phyloP scores from a whole-genome alignment of 1,140 invertebrate genomes.

The Saccostrea glomerata region DNA sequence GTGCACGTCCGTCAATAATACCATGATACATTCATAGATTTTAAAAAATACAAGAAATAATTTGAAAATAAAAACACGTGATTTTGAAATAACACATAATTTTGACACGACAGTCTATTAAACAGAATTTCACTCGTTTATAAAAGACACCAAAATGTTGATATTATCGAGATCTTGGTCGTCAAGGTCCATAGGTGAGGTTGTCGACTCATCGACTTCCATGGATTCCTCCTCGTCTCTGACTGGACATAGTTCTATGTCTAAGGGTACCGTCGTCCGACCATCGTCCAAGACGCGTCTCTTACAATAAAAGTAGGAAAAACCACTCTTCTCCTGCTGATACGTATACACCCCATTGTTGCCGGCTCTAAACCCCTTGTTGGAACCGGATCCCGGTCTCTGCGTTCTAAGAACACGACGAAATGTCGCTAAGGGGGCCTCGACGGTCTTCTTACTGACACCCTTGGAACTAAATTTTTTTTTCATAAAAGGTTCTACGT shows the following conservation, averaged over 20 bases:
- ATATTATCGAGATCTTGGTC: no score
- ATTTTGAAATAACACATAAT: background rate
- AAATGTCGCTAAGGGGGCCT: conserved; percentile 32
- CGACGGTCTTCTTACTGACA: conserved; percentile 22
- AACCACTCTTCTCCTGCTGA: conserved; percentile 36
- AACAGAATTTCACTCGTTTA: background rate
- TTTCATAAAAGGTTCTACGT: background rate
- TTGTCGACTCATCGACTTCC: no score
- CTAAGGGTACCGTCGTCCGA: conserved; percentile 35
- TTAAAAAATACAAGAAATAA: no score
- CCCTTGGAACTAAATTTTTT: conserved; percentile 49
- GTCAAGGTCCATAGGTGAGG: no score
- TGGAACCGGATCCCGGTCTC: background rate
- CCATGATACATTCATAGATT: no score
- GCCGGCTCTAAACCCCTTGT: conserved; percentile 27
- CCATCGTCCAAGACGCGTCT: conserved; percentile 43
- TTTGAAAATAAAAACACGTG: background rate
- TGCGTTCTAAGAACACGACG: conserved; percentile 32
- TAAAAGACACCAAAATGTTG: no score
- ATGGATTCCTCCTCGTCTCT: no score
- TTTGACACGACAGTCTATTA: background rate
- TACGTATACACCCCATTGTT: conserved; percentile 44
- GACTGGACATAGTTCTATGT: background rate
- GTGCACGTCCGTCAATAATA: no score
- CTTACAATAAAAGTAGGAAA: background rate